Evolutionary conservation across 1,140 invertebrate genomes (phyloP).

Genomic region (Drosophila elegans): DNA sequence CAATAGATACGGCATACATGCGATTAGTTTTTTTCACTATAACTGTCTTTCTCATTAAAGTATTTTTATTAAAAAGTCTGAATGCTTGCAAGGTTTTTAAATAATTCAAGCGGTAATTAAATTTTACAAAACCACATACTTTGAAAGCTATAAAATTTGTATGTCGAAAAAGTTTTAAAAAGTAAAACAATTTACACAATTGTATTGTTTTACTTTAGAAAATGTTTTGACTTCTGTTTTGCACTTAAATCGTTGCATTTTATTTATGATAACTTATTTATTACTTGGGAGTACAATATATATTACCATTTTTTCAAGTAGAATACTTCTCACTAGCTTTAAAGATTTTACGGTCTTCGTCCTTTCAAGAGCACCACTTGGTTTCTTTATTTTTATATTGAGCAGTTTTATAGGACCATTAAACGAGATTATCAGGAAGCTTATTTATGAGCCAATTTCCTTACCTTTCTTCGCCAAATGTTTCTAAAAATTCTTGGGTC

Average conservation of each 20-base stretch:
- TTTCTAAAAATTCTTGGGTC: too few species aligned
- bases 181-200: too few species aligned
- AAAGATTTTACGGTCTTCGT: neutral
- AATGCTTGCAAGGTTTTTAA: neutral
- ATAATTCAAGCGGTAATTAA: neutral
- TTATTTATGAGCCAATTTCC: constrained; percentile 39
- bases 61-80: neutral
- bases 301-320: neutral
- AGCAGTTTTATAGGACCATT: constrained; percentile 11
- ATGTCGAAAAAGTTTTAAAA: too few species aligned
- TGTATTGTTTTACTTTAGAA: too few species aligned
- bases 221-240: too few species aligned
- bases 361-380: neutral
- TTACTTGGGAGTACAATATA: neutral
- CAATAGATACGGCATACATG: neutral
- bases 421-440: constrained; percentile 22
- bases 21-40: neutral
- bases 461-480: neutral
- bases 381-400: constrained; percentile 19
- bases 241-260: too few species aligned
- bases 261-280: too few species aligned
- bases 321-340: too few species aligned
- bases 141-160: too few species aligned
- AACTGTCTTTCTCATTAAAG: neutral
- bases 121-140: too few species aligned